These are phyloP conservation scores for Gibbula magus DNA, from an alignment of 2,888 invertebrate genomes.

Conservation along the genomic window DNA sequence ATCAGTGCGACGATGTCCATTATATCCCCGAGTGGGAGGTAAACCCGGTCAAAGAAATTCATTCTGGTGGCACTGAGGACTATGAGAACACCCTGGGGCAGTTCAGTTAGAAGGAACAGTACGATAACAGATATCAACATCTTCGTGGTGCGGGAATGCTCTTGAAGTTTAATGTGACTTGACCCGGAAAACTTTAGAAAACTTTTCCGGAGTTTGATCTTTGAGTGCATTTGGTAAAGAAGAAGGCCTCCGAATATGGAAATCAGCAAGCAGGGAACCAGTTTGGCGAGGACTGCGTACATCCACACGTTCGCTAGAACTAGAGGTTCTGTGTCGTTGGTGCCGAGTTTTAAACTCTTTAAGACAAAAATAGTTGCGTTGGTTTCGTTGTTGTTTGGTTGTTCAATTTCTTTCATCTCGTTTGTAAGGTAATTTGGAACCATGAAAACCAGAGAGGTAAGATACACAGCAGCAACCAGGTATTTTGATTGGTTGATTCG, in stretches of 20 bases:
- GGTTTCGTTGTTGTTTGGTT: slow-evolving; percentile 40
- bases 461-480: slow-evolving; percentile 87
- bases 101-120: slow-evolving; percentile 90
- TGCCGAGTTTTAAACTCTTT: slow-evolving; percentile 54
- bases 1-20: slow-evolving; percentile 93
- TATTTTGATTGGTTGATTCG: slow-evolving; percentile 85
- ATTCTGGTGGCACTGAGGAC: slow-evolving; percentile 85
- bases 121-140: slow-evolving; percentile 91
- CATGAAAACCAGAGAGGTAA: slow-evolving; percentile 88
- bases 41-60: slow-evolving; percentile 81
- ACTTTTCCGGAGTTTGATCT: slow-evolving; percentile 60
- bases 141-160: slow-evolving; percentile 85
- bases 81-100: slow-evolving; percentile 86
- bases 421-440: slow-evolving; percentile 89
- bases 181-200: slow-evolving; percentile 62
- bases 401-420: slow-evolving; percentile 51
- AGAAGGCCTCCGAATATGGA: slow-evolving; percentile 80
- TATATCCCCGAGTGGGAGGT: slow-evolving; percentile 81
- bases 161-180: slow-evolving; percentile 58
- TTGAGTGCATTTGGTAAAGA: slow-evolving; percentile 64
- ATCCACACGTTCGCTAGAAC: slow-evolving; percentile 85
- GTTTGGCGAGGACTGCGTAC: slow-evolving; percentile 92
- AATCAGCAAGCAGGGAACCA: slow-evolving; percentile 90
- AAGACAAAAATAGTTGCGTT: slow-evolving; percentile 58
- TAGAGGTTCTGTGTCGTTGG: slow-evolving; percentile 55